phyloP scores from a whole-genome alignment of 2,888 invertebrate genomes.

The Latrodectus hesperus region DNA sequence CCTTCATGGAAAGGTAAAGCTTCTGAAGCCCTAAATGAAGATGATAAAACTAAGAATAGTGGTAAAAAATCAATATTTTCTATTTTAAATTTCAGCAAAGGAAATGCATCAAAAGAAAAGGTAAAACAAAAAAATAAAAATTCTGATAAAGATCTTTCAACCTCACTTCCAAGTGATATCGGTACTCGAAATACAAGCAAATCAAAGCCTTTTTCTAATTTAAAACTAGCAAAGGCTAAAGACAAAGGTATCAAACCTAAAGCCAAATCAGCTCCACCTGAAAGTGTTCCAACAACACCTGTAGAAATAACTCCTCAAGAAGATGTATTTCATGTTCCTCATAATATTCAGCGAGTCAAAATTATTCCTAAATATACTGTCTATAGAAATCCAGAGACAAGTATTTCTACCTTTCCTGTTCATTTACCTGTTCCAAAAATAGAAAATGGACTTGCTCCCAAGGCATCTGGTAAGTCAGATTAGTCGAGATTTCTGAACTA shows the following conservation, averaged over 20 bases:
- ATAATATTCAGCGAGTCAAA: constrained; percentile 49
- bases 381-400: constrained; percentile 62
- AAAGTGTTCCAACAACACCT: constrained; percentile 39
- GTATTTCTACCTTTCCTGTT: constrained; percentile 59
- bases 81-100: constrained; percentile 70
- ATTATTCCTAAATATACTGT: constrained; percentile 65
- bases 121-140: constrained; percentile 70
- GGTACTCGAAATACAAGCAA: constrained; percentile 72
- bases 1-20: constrained; percentile 35
- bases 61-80: constrained; percentile 71
- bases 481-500: constrained; percentile 23
- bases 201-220: constrained; percentile 68
- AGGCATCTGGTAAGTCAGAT: constrained; percentile 73
- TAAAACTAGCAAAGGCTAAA: constrained; percentile 70
- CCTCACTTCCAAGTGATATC: constrained; percentile 71
- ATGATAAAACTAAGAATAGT: constrained; percentile 68
- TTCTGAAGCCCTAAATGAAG: constrained; percentile 45
- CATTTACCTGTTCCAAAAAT: constrained; percentile 68
- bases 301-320: constrained; percentile 65
- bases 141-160: constrained; percentile 72
- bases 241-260: constrained; percentile 71
- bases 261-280: constrained; percentile 64
- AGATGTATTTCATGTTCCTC: constrained; percentile 23
- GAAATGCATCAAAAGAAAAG: constrained; percentile 72
- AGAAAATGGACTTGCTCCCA: constrained; percentile 73